Conservation (phyloP, 2,797 vertebrate species). For the Kryptopterus vitreolus region DNA sequence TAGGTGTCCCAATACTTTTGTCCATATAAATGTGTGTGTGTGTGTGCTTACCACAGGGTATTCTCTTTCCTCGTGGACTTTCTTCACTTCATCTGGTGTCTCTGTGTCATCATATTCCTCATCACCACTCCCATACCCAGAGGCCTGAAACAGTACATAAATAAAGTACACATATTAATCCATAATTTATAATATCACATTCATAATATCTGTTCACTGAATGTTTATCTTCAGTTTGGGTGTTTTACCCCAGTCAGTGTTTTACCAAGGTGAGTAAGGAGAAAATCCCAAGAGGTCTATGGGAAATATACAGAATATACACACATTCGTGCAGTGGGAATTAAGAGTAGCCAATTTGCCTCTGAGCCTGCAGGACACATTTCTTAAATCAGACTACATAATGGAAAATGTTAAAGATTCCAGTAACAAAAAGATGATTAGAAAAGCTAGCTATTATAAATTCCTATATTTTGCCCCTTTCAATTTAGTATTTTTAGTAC, state of each 20-base stretch:
- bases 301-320: neutral
- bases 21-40: neutral
- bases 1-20: too few relatives aligned
- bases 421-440: neutral
- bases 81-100: slow-evolving; percentile 71
- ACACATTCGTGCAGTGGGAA: neutral
- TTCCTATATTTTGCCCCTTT: too few relatives aligned
- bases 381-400: neutral
- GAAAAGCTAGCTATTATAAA: too few relatives aligned
- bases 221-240: neutral
- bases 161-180: slow-evolving; percentile 12
- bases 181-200: neutral
- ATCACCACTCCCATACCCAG: slow-evolving; percentile 86
- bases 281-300: neutral
- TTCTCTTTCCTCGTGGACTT: slow-evolving; percentile 70
- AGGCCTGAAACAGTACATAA: slow-evolving; percentile 72
- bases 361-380: neutral
- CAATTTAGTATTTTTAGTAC: too few relatives aligned
- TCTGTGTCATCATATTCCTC: slow-evolving; percentile 73
- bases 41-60: slow-evolving; percentile 64
- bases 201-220: neutral
- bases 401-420: neutral
- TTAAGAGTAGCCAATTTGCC: neutral
- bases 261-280: neutral
- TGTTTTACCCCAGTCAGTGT: neutral